A percentile compares a stretch with the other conserved stretches of the same genome.
Evolutionary conservation across 2,888 invertebrate genomes (phyloP).

Genomic region (Andrena camellia): DNA sequence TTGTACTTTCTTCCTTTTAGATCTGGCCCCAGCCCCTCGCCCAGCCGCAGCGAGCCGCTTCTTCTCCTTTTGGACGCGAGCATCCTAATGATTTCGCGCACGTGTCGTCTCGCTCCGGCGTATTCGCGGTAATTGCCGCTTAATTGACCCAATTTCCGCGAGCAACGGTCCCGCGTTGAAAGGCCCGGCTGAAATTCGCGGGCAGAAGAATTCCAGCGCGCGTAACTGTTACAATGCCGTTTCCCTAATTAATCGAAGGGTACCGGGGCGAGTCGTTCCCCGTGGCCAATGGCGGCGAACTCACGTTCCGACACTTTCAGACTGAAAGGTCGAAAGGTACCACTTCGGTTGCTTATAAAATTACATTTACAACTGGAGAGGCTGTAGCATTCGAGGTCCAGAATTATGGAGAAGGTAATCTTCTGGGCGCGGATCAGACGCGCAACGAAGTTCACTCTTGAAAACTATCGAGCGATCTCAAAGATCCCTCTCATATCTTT

Average conservation of each 20-base stretch:
- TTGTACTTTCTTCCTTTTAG: constrained; percentile 60
- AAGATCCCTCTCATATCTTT: not conserved
- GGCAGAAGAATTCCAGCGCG: not conserved
- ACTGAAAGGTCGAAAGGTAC: too few relatives aligned
- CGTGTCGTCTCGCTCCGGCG: constrained; percentile 45
- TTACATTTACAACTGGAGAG: not conserved
- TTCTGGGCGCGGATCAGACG: too few relatives aligned
- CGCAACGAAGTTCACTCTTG: too few relatives aligned
- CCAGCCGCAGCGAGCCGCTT: not conserved
- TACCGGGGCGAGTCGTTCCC: constrained; percentile 8
- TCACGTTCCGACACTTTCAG: not conserved
- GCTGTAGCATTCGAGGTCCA: too few relatives aligned
- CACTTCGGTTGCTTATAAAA: too few relatives aligned
- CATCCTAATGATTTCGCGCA: constrained; percentile 60
- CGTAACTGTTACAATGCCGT: constrained; percentile 20
- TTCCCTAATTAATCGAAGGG: constrained; percentile 25
- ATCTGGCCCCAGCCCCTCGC: not conserved
- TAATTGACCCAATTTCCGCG: constrained; percentile 67
- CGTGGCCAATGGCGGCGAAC: not conserved
- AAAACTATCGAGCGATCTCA: too few relatives aligned
- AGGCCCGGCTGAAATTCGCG: constrained; percentile 26
- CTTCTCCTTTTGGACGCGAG: constrained; percentile 29
- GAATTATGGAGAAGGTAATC: too few relatives aligned
- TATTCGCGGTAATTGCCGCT: constrained; percentile 54
- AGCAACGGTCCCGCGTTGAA: constrained; percentile 21